Evolutionary conservation across 2,113 vertebrate genomes (phyloP), one percentile per base, ranked within the genome.

Genomic region (Centropus unirufus): DNA sequence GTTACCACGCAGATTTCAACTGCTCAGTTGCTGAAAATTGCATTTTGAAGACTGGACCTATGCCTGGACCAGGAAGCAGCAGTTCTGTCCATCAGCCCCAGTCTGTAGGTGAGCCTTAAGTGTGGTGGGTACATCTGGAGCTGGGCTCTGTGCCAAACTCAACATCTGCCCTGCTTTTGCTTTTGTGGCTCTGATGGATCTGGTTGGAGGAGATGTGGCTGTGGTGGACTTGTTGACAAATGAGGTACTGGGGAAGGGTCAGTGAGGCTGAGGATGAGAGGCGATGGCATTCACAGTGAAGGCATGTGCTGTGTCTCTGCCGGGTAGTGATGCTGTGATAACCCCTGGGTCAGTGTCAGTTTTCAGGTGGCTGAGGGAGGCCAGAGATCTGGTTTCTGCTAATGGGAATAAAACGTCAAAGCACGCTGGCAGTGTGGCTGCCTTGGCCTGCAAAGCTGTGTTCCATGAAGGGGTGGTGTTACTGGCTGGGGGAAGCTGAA

Each of bases 231-330:
- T 26, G 32, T 69, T 1, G 32, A 14, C 32, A 39, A 39, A 2
- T 11, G 2, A 3, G 2, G 3, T 5, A 55, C 47, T 32, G 30
- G 12, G n/a, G n/a, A 54, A 23, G 17, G 39, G 32, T 19, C 30
- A 17, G 62, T 2, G 10, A 29, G 36, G 30, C n/a, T 2, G 3
- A 26, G 40, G 46, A 5, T 0, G 1, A 19, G 47, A 23, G 22
- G 58, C 4, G 6, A 3, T 12, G 5, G 26, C 2, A 3, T 14
- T 34, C 1, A 5, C 30, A 4, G 47, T 17, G 39, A 18, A 21
- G 52, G 23, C 15, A 18, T 20, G 4, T 14, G 27, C 49, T 2
- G 3, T 1, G 26, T 39, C 40, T 24, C 29, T 47, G 58, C 76
- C 34, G 64, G 26, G 47, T 7, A 3, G 23, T 21, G 11, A 24